Base-by-base conservation (phyloP, 2,113 vertebrate genomes). In the Daboia siamensis region DNA sequence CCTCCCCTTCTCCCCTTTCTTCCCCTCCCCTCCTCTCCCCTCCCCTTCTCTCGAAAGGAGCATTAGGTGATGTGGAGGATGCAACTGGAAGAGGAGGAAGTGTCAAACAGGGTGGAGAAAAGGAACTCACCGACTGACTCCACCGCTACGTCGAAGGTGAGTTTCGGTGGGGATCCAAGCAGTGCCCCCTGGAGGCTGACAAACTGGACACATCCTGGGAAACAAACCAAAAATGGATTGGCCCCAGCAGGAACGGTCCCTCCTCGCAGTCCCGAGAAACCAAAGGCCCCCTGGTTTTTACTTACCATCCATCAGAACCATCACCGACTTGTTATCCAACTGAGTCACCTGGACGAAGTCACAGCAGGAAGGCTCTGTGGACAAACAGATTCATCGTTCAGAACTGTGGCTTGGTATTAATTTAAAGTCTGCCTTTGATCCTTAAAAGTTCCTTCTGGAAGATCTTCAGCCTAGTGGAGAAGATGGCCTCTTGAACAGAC, bases 241-340 rank as follows among this genome's bases (percentile, higher is more conserved):
- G 1, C 10, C 26, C 10, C 12, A 23, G 1, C n/a, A 11, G 12
- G 3, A 26, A 17, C 1, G 3, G 0, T 11, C 1, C 12, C 55
- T n/a, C 9, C 6, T 13, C 15, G 0, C 39, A 3, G 24, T 52
- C 3, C 39, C 29, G 17, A n/a, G 54, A 10, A 0, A 3, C 5
- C 48, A 8, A 12, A 10, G 1, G 12, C 61, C 10, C 1, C 39
- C 20, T 8, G 29, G 11, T 17, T 55, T 29, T 11, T 7, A 96
- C 98, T 98, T 97, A 99, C 98, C 98, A 11, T 98, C 97, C 93
- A 98, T 93, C 80, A 98, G 98, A 91, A 99, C 97, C 91, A 99
- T 97, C 88, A 99, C 96, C 5, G 97, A 97, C 96, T 95, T 97
- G 17, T 93, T 95, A 90, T 98, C 98, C 88, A 98, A 59, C 95